Evolutionary conservation across 2,113 vertebrate genomes (phyloP), one percentile per base, ranked within the genome.

Genomic region (Tragelaphus scriptus): DNA sequence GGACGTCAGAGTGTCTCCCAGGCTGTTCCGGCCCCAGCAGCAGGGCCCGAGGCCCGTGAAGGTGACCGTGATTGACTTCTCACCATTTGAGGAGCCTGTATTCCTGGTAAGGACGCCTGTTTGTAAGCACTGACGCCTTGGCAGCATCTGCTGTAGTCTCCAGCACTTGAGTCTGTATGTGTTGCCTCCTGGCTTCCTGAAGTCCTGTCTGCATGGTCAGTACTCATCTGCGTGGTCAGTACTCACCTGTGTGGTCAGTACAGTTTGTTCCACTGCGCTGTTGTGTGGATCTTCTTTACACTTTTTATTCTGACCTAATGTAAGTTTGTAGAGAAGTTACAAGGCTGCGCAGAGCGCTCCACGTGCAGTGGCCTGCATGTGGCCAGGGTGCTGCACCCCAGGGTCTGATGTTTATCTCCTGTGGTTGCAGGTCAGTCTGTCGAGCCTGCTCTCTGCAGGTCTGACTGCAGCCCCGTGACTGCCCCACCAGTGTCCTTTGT

Each of bases 31-130:
- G 92, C 98, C 99, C 51, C 99, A 97, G 96, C 99, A 99, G 61
- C 90, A 55, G 0, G 98, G 98, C 51, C 36, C 95, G 21, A 99
- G 99, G 95, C 99, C 99, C 6, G 98, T 99, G n/a, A 98, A 98
- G 17, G 98, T 99, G 98, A 99, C 95, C 3, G 98, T 99, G 32
- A 98, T 99, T 61, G 99, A 99, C 89, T 99, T 99, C 97, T 99
- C 99, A 59, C 99, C 99, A 7, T 99, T 99, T 96, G 99, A 98
- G 97, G 99, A 99, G 59, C 97, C 99, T 3, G 59, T 99, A 0
- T 99, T 99, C 98, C 97, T 99, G 99, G 99, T 99, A 98, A 98
- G 99, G 98, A 91, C 25, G 0, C 0, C 91, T 68, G 79, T 81
- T 59, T 68, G n/a, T 32, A 25, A 61, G 49, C 36, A 7, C 26